phyloP scores from a whole-genome alignment of 2,888 invertebrate species.

The Noctua pronuba region DNA sequence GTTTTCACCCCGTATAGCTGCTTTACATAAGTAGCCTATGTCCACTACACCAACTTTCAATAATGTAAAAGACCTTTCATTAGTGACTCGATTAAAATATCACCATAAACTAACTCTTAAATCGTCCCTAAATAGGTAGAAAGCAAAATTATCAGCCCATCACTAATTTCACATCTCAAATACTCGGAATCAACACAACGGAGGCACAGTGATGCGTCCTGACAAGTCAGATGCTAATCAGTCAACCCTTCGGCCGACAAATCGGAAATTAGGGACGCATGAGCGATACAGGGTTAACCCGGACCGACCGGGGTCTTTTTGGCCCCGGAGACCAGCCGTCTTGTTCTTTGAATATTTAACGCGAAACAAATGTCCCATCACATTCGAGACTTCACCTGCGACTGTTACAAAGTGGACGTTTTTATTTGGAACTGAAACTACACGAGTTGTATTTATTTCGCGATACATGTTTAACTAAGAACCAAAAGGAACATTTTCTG shows the following conservation, averaged over 20 bases:
- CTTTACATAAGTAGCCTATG: not conserved
- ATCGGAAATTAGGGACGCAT: conserved; percentile 90
- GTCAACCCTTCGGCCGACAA: conserved; percentile 89
- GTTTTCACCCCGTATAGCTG: no score
- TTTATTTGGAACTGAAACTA: conserved; percentile 13
- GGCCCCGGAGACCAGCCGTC: conserved; percentile 83
- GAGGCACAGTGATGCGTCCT: conserved; percentile 82
- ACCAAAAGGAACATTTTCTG: no score
- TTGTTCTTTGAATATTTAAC: conserved; percentile 90
- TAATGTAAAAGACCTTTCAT: not conserved
- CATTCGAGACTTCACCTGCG: conserved; percentile 66
- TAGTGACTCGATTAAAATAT: not conserved
- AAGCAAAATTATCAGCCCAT: conserved; percentile 49
- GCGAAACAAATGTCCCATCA: conserved; percentile 80
- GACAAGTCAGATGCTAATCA: conserved; percentile 90
- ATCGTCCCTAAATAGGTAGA: not conserved
- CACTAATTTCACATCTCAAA: conserved; percentile 75
- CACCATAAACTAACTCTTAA: not conserved
- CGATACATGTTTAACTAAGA: not conserved
- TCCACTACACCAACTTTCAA: not conserved
- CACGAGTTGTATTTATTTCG: not conserved
- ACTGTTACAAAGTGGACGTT: conserved; percentile 44
- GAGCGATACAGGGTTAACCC: conserved; percentile 88
- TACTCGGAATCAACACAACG: conserved; percentile 77
- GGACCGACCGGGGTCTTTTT: conserved; percentile 77